Conservation (phyloP, 2,888 invertebrate genomes). For the Amiota mariae region DNA sequence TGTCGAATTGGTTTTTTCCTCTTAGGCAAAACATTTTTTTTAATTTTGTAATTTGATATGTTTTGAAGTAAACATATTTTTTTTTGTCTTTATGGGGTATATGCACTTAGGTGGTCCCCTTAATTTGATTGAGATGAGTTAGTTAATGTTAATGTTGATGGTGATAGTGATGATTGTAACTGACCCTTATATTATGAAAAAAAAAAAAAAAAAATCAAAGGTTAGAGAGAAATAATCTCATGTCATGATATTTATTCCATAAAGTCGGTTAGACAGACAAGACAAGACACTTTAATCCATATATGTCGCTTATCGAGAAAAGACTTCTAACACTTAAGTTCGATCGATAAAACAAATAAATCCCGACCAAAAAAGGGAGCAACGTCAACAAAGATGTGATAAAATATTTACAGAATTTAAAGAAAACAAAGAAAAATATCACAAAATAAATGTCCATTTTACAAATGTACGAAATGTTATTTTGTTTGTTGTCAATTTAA, state of each 20-base stretch:
- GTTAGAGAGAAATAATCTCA: no score
- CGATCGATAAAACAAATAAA: slow-evolving; percentile 17
- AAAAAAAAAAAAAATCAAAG: neutral
- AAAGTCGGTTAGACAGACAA: no score
- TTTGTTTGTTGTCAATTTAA: neutral
- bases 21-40: slow-evolving; percentile 13
- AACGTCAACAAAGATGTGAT: neutral
- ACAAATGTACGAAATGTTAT: neutral
- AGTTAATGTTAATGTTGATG: no score
- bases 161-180: no score
- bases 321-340: slow-evolving; percentile 9
- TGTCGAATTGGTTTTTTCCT: neutral
- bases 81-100: neutral
- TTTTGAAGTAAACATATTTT: neutral
- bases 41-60: slow-evolving; percentile 56
- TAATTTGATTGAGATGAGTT: no score
- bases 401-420: neutral
- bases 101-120: no score
- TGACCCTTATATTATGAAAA: neutral
- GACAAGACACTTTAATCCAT: neutral
- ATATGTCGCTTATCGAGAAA: neutral
- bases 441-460: slow-evolving; percentile 7
- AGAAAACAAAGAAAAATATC: neutral
- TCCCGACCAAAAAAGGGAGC: slow-evolving; percentile 9
- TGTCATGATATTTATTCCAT: no score